phyloP scores from a whole-genome alignment of 2,888 invertebrate species.

The Mayetiola destructor region DNA sequence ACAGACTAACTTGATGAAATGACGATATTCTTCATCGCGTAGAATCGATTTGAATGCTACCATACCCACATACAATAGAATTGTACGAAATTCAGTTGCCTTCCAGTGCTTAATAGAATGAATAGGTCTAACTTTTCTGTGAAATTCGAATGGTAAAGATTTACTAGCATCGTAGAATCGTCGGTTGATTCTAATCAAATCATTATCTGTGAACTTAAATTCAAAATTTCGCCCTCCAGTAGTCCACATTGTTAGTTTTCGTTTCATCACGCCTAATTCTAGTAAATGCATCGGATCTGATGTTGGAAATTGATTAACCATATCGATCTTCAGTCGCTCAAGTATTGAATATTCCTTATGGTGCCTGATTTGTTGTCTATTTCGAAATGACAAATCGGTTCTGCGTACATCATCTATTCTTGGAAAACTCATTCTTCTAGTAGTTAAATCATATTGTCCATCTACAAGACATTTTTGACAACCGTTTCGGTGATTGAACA shows the following conservation, averaged over 20 bases:
- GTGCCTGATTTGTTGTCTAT: not conserved
- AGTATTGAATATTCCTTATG: not conserved
- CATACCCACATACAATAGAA: not conserved
- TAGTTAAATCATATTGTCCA: constrained; percentile 15
- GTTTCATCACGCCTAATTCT: not conserved
- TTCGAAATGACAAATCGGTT: not conserved
- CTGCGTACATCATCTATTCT: constrained; percentile 12
- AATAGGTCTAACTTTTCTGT: not conserved
- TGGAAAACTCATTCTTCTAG: not conserved
- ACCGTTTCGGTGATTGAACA: constrained; percentile 17
- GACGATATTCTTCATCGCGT: too few species aligned
- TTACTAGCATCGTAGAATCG: not conserved
- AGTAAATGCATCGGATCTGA: not conserved
- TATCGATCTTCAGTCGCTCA: not conserved
- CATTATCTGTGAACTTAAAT: too few species aligned
- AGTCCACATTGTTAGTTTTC: not conserved
- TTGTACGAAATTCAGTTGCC: not conserved
- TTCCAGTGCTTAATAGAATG: not conserved
- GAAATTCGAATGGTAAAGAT: not conserved
- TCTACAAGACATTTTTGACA: constrained; percentile 19
- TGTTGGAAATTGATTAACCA: not conserved
- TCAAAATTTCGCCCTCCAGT: not conserved
- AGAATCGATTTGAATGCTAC: not conserved
- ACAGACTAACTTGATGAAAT: too few species aligned
- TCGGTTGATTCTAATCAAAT: too few species aligned